Evolutionary conservation across 1,140 invertebrate species (phyloP).

Genomic region (Coenobita brevimanus): DNA sequence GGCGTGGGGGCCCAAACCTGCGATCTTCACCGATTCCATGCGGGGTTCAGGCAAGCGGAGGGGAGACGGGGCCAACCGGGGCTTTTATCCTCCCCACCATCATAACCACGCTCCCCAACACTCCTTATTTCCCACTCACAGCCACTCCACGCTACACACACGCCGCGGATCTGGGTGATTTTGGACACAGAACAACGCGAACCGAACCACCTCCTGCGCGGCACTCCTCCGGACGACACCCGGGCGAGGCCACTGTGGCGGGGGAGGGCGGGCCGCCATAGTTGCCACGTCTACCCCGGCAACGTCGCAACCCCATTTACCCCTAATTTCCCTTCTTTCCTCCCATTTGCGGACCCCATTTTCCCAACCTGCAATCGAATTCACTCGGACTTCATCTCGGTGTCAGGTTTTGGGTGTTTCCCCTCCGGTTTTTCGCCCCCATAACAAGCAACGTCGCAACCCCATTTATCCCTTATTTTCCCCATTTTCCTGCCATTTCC

Average conservation of each 20-base stretch:
- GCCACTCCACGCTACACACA: slow-evolving; percentile 36
- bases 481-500: no score
- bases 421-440: no score
- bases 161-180: slow-evolving; percentile 35
- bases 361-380: background rate
- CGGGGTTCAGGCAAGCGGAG: slow-evolving; percentile 7
- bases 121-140: slow-evolving; percentile 18
- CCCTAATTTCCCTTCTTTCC: background rate
- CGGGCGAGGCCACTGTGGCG: slow-evolving; percentile 46
- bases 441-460: no score
- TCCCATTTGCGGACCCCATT: no score
- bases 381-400: background rate
- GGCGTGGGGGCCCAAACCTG: slow-evolving; percentile 46
- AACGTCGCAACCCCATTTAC: background rate
- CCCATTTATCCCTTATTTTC: no score
- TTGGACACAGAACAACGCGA: slow-evolving; percentile 52
- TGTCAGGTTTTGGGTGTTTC: no score
- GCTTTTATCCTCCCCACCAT: background rate
- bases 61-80: background rate
- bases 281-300: background rate
- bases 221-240: slow-evolving; percentile 47
- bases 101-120: slow-evolving; percentile 3
- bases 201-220: slow-evolving; percentile 26
- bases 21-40: slow-evolving; percentile 53
- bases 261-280: slow-evolving; percentile 4